Evolutionary conservation across 2,113 vertebrate species (phyloP).

Genomic region (Henicopernis longicauda): DNA sequence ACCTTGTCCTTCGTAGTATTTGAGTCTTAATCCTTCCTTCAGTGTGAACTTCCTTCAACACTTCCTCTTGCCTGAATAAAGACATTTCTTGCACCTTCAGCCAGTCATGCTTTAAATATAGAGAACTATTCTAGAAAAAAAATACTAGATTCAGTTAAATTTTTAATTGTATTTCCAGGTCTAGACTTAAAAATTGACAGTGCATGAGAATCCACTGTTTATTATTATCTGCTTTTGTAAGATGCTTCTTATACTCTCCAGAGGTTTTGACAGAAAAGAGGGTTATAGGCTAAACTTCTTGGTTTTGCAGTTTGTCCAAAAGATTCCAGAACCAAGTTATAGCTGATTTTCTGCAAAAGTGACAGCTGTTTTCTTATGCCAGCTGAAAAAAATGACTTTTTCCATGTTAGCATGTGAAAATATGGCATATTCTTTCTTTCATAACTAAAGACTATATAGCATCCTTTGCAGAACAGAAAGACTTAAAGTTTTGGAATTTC

Average conservation of each 20-base stretch:
- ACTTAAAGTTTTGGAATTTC: neutral
- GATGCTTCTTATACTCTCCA: neutral
- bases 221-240: neutral
- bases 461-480: neutral
- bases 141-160: neutral
- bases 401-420: neutral
- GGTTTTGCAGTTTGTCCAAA: neutral
- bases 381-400: neutral
- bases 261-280: neutral
- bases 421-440: neutral
- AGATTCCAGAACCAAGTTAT: neutral
- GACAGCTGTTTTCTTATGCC: neutral
- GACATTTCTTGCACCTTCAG: neutral
- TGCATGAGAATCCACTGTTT: neutral
- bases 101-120: neutral
- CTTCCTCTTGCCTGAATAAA: neutral
- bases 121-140: neutral
- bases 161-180: neutral
- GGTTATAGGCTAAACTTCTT: neutral
- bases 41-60: neutral
- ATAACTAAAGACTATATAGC: neutral
- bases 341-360: neutral
- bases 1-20: neutral
- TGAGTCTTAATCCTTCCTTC: neutral
- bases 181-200: neutral